Evolutionary conservation across 2,888 invertebrate species (phyloP), one percentile per base, ranked within the genome.

Genomic region (Drosophila diplacantha): DNA sequence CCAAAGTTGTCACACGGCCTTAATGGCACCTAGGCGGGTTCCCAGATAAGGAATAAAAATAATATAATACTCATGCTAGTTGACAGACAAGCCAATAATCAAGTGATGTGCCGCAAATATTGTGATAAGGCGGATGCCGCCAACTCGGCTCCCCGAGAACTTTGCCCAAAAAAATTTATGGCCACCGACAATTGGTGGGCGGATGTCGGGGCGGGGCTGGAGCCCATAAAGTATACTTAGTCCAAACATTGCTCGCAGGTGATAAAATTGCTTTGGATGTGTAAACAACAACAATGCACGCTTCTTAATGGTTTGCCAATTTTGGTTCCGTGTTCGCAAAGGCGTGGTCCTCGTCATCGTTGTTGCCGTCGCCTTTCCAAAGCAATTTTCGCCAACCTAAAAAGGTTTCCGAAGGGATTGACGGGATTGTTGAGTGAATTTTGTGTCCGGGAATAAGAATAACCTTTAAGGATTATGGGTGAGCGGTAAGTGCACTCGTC

Each of bases 1-100:
- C n/a, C 50, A 39, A 56, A 67, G 56, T 73, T 77, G 77, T 80
- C 81, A 80, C 80, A 63, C 47, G 78, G 73, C 62, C 72, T 74
- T 77, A 80, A 56, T 65, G 51, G 32, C 16, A 73, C 73, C 60
- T 75, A 55, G 58, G 65, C 34, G 47, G 38, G 14, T 18, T 18
- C 34, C 44, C 12, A 67, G 68, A 68, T 68, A 68, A 68, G 51
- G 58, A 65, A 66, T 49, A 50, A 47, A 49, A 64, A 54, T 64
- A 64, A 53, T 35, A 60, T 66, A 53, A 66, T 67, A 49, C 67
- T 53, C 44, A 60, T 52, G 55, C 41, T 52, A 56, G 53, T 65
- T 68, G 51, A 55, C 51, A 57, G 62, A 63, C 64, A 69, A 68
- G 38, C 49, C 53, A 44, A 69, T 69, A 63, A 65, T 65, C 63